Percentiles rank a stretch among this genome's conserved stretches.
Evolutionary conservation across 2,797 vertebrate genomes (phyloP).

Genomic region (Caiman crocodilus): DNA sequence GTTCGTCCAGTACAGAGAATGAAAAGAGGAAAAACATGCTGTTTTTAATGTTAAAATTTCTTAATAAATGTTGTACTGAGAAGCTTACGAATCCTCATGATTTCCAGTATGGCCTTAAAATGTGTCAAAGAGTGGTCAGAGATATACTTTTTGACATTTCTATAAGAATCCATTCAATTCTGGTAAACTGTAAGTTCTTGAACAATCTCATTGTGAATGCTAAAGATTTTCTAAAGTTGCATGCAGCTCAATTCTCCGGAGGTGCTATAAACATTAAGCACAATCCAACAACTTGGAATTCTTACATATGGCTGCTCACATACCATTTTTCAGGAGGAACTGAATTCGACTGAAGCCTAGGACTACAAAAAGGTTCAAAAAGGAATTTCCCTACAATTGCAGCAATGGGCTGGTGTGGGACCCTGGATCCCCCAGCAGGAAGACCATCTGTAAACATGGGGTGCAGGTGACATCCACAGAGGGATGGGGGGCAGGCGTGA

Average conservation of each 20-base stretch:
- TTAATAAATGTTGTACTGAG: neutral
- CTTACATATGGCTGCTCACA: neutral
- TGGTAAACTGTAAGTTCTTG: neutral
- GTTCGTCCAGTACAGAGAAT: neutral
- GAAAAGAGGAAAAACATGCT: neutral
- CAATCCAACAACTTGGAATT: neutral
- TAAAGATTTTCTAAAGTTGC: neutral
- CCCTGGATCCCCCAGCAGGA: neutral
- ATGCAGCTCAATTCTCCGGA: neutral
- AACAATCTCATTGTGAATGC: neutral
- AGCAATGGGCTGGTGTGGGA: too few relatives aligned
- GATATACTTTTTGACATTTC: neutral
- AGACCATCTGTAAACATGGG: neutral
- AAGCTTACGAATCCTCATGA: neutral
- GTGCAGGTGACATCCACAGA: too few relatives aligned
- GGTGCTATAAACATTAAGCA: neutral
- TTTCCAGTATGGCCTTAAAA: neutral
- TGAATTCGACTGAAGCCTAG: neutral
- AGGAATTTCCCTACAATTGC: neutral
- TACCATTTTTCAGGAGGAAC: neutral
- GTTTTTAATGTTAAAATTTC: neutral
- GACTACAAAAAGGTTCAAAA: neutral
- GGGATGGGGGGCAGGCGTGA: too few relatives aligned
- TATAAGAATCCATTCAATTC: neutral
- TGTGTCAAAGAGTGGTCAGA: neutral